phyloP scores from a whole-genome alignment of 2,888 invertebrate species.

The Hirudinaria manillensis region DNA sequence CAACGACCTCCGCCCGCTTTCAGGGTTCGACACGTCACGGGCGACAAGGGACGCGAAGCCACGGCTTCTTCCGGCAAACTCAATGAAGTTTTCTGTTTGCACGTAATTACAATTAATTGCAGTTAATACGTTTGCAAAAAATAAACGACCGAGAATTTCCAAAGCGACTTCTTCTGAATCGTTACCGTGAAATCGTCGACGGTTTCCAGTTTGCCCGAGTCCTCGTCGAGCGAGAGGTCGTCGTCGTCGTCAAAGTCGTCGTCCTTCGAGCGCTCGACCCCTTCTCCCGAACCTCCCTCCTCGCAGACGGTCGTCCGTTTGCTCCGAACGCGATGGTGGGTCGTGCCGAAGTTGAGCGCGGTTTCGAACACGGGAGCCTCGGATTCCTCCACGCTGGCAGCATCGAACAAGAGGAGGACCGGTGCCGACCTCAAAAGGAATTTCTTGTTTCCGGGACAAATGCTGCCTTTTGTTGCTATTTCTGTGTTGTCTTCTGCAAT shows the following conservation, averaged over 20 bases:
- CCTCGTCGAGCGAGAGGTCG: neutral
- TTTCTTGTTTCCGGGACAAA: neutral
- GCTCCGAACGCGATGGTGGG: slow-evolving; percentile 20
- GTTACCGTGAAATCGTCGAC: slow-evolving; percentile 4
- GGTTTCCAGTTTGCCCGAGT: slow-evolving; percentile 15
- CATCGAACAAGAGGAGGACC: slow-evolving; percentile 11
- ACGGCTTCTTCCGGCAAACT: slow-evolving; percentile 13
- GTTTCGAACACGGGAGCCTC: slow-evolving; percentile 12
- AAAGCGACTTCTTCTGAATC: neutral
- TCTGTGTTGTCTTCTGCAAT: too few relatives aligned
- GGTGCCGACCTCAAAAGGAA: slow-evolving; percentile 15
- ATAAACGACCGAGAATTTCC: neutral
- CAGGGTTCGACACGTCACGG: slow-evolving; percentile 28
- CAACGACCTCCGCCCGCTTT: slow-evolving; percentile 19
- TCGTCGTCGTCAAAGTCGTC: slow-evolving; percentile 14
- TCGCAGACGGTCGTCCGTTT: neutral
- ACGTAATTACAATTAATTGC: neutral
- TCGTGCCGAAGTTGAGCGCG: slow-evolving; percentile 11
- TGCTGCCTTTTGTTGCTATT: neutral
- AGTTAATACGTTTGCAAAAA: neutral
- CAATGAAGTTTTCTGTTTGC: neutral
- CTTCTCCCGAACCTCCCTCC: neutral
- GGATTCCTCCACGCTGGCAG: slow-evolving; percentile 15
- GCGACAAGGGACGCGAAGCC: slow-evolving; percentile 19
- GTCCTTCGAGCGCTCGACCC: neutral